These are phyloP conservation scores for Eucidaris tribuloides DNA, from an alignment of 35 echinoderm and acorn worm genomes.

Conservation along the genomic window DNA sequence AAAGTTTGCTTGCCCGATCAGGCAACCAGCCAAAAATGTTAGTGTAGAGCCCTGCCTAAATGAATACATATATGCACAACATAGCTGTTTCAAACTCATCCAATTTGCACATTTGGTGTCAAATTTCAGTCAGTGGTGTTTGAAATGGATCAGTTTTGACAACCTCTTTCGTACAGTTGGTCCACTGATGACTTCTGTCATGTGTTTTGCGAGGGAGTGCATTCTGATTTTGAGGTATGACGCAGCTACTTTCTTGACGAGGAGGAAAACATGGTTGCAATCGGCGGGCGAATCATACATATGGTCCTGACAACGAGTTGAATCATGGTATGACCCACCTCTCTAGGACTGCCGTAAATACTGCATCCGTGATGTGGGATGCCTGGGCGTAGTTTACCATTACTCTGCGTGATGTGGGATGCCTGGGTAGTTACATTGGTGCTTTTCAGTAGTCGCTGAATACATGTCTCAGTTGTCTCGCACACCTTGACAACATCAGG, in stretches of 20 bases:
- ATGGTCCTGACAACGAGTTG: neutral
- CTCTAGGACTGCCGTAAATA: neutral
- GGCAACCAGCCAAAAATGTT: too few relatives aligned
- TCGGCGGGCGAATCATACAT: neutral
- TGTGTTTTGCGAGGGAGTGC: neutral
- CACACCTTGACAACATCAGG: conserved; percentile 35
- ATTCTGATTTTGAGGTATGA: neutral
- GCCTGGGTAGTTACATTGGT: neutral
- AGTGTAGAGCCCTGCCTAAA: too few relatives aligned
- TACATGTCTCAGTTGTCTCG: conserved; percentile 13
- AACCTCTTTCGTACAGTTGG: neutral
- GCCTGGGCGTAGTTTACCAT: conserved; percentile 14
- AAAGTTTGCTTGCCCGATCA: too few relatives aligned
- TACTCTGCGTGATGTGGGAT: neutral
- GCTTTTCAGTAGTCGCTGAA: conserved; percentile 15
- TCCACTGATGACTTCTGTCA: neutral
- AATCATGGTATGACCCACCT: neutral
- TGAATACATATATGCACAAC: too few relatives aligned
- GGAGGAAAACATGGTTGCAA: neutral
- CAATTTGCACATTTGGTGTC: too few relatives aligned
- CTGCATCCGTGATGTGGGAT: neutral
- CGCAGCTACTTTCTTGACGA: neutral
- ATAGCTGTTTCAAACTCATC: too few relatives aligned
- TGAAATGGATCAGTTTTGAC: neutral
- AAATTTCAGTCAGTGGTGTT: neutral